These are phyloP conservation scores for Lineus longissimus DNA, from an alignment of 1,140 invertebrate genomes.

Conservation along the genomic window DNA sequence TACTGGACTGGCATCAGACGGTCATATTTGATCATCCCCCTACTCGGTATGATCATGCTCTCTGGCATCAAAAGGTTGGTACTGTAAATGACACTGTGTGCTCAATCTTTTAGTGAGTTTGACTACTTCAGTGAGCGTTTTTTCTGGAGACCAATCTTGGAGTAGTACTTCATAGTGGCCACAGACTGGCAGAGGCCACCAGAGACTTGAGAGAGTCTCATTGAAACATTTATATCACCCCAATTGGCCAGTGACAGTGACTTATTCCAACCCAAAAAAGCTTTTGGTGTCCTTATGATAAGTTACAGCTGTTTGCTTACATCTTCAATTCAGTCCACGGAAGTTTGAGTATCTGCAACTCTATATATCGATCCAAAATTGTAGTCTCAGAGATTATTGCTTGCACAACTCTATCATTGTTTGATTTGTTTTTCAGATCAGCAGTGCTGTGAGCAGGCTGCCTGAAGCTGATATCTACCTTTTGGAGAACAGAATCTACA, in stretches of 20 bases:
- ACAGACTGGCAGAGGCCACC: too few species aligned
- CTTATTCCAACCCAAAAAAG: too few species aligned
- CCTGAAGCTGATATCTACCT: conserved; percentile 22
- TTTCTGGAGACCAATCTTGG: not conserved
- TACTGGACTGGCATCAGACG: conserved; percentile 19
- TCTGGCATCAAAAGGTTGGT: conserved; percentile 22
- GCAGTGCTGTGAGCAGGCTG: conserved; percentile 11
- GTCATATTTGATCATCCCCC: conserved; percentile 18
- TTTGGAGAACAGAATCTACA: conserved; percentile 20
- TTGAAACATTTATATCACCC: not conserved
- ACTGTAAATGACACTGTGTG: not conserved
- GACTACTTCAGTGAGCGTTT: too few species aligned
- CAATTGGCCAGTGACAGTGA: too few species aligned
- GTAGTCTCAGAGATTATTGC: not conserved
- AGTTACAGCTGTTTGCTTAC: too few species aligned
- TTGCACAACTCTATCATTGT: not conserved
- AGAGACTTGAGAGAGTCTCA: not conserved
- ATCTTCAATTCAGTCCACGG: too few species aligned
- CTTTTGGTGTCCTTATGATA: too few species aligned
- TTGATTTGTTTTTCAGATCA: conserved; percentile 15
- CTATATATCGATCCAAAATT: too few species aligned
- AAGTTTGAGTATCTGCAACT: too few species aligned
- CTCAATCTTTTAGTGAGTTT: not conserved
- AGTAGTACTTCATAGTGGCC: not conserved
- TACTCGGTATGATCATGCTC: conserved; percentile 19